Percentiles rank a stretch among this genome's conserved stretches.
Evolutionary conservation across 1,140 invertebrate species (phyloP).

Genomic region (Thalassaphorura encarpata): DNA sequence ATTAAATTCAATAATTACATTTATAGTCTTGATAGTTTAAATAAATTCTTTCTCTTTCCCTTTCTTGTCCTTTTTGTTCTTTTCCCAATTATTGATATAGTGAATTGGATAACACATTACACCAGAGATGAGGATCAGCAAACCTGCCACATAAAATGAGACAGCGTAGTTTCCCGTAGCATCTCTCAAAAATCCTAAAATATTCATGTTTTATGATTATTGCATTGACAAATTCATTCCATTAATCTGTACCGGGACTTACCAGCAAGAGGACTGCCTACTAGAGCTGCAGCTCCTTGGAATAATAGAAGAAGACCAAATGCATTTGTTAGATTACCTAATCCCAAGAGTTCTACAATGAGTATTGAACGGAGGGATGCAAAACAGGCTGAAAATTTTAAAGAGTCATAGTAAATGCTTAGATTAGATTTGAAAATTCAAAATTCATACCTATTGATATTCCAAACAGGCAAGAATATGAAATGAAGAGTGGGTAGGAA

Average conservation of each 20-base stretch:
- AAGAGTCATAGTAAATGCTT: not conserved
- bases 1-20: no score
- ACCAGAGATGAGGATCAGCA: constrained; percentile 71
- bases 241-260: constrained; percentile 32
- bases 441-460: constrained; percentile 57
- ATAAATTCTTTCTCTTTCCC: no score
- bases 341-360: constrained; percentile 81
- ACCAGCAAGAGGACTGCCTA: constrained; percentile 79
- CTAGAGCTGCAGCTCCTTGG: constrained; percentile 75
- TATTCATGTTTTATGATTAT: constrained; percentile 4
- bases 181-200: constrained; percentile 65
- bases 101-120: constrained; percentile 70
- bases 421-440: not conserved
- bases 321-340: constrained; percentile 84
- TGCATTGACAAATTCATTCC: not conserved
- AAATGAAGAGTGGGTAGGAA: constrained; percentile 53
- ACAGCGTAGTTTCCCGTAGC: constrained; percentile 65
- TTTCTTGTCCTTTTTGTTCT: no score
- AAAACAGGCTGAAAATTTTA: constrained; percentile 56
- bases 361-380: constrained; percentile 88
- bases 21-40: no score
- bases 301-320: constrained; percentile 86
- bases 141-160: constrained; percentile 84
- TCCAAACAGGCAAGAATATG: constrained; percentile 79
- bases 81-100: constrained; percentile 66